These are phyloP conservation scores for Galendromus occidentalis DNA, from an alignment of 1,140 invertebrate species.

Conservation along the genomic window DNA sequence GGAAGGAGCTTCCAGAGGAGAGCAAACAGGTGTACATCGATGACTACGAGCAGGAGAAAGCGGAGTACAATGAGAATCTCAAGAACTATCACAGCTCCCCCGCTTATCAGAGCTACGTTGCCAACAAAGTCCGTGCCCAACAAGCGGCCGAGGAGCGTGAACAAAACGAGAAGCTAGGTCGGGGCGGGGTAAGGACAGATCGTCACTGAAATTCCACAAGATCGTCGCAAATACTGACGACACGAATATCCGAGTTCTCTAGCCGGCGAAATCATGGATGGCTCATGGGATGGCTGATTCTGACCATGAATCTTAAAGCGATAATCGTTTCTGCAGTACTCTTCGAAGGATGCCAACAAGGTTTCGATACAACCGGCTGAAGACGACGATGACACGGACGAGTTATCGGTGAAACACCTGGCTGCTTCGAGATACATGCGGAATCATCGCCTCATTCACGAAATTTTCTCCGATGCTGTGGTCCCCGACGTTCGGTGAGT, in stretches of 20 bases:
- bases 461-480: constrained; percentile 84
- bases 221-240: too few relatives aligned
- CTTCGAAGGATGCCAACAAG: constrained; percentile 18
- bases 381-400: constrained; percentile 89
- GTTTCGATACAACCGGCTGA: constrained; percentile 92
- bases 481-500: constrained; percentile 65
- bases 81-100: constrained; percentile 93
- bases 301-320: too few relatives aligned
- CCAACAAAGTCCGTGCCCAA: constrained; percentile 58
- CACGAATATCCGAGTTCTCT: too few relatives aligned
- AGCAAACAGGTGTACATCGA: constrained; percentile 87
- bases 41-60: constrained; percentile 94
- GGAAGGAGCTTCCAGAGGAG: constrained; percentile 76
- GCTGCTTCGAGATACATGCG: constrained; percentile 73
- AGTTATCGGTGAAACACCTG: constrained; percentile 84
- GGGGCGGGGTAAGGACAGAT: not conserved
- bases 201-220: too few relatives aligned
- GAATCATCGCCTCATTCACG: constrained; percentile 87
- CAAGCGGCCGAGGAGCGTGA: constrained; percentile 24
- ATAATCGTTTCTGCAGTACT: not conserved
- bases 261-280: too few relatives aligned
- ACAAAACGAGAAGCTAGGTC: constrained; percentile 1
- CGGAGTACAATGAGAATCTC: constrained; percentile 77
- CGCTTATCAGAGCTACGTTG: constrained; percentile 77
- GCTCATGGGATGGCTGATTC: too few relatives aligned